phyloP scores from a whole-genome alignment of 2,113 vertebrate genomes.

The Nyctibius bracteatus region DNA sequence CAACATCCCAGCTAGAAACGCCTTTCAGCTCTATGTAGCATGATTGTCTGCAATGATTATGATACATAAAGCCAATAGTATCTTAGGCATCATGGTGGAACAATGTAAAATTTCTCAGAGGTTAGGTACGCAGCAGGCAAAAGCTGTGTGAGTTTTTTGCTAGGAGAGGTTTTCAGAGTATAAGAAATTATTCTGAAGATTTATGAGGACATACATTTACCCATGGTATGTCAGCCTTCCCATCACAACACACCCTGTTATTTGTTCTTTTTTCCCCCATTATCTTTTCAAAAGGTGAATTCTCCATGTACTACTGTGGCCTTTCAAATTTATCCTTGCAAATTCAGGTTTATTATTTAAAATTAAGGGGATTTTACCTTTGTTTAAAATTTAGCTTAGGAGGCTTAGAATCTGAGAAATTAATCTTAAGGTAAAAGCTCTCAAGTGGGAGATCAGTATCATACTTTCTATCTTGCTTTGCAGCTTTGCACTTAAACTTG shows the following conservation, averaged over 20 bases:
- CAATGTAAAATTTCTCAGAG: background rate
- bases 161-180: background rate
- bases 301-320: background rate
- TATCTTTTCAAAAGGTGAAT: background rate
- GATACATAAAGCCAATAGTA: background rate
- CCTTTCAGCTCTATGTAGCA: background rate
- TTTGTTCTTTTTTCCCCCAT: background rate
- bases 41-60: background rate
- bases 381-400: background rate
- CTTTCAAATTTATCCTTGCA: background rate
- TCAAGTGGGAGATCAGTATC: background rate
- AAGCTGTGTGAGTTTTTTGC: background rate
- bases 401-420: background rate
- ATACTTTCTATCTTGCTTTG: background rate
- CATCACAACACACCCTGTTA: background rate
- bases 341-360: background rate
- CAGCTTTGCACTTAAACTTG: background rate
- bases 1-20: background rate
- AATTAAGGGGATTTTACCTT: rapidly evolving
- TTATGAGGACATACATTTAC: background rate
- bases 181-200: background rate
- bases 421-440: background rate
- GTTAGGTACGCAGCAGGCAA: background rate
- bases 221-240: background rate
- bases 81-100: background rate